A percentile compares a stretch with the other conserved stretches of the same genome.
phyloP scores from a whole-genome alignment of 2,113 vertebrate species.

The Hippocampus guttulatus region DNA sequence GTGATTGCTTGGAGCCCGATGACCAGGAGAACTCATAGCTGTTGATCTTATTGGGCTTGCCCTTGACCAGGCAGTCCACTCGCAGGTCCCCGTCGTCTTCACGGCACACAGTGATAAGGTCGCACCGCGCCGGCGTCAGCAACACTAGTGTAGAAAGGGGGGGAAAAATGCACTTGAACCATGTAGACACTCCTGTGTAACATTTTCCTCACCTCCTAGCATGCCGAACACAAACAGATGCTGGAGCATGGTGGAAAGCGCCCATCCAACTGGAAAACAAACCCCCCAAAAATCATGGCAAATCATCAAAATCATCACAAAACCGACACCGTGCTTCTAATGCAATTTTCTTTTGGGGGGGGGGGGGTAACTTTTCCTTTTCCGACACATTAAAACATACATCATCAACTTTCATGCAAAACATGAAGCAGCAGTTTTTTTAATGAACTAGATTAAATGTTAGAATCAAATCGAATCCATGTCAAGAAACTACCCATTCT shows the following conservation, averaged over 20 bases:
- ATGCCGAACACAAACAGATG: conserved; percentile 51
- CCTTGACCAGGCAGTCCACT: conserved; percentile 63
- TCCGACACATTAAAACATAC: not conserved
- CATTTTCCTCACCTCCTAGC: conserved; percentile 56
- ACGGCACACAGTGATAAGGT: conserved; percentile 59
- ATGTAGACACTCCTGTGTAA: not conserved
- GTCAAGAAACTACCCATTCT: not conserved
- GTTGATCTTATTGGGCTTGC: conserved; percentile 49
- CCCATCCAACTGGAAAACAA: conserved; percentile 36
- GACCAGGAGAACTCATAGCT: conserved; percentile 73
- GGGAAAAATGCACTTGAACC: not conserved
- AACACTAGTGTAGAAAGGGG: conserved; percentile 37
- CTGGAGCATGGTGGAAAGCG: conserved; percentile 53
- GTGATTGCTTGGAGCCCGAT: conserved; percentile 47
- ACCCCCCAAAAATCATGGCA: not conserved
- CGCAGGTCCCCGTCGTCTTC: conserved; percentile 68
- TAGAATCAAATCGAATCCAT: not conserved
- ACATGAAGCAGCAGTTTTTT: not conserved
- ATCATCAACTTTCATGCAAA: not conserved
- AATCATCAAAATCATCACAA: not conserved
- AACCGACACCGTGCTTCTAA: not conserved
- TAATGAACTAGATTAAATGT: not conserved
- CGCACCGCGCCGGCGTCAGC: conserved; percentile 51
- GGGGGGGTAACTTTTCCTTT: too few species aligned
- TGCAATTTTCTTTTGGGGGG: too few species aligned